Conservation (phyloP, 2,888 invertebrate genomes). For the Netelia virgata region DNA sequence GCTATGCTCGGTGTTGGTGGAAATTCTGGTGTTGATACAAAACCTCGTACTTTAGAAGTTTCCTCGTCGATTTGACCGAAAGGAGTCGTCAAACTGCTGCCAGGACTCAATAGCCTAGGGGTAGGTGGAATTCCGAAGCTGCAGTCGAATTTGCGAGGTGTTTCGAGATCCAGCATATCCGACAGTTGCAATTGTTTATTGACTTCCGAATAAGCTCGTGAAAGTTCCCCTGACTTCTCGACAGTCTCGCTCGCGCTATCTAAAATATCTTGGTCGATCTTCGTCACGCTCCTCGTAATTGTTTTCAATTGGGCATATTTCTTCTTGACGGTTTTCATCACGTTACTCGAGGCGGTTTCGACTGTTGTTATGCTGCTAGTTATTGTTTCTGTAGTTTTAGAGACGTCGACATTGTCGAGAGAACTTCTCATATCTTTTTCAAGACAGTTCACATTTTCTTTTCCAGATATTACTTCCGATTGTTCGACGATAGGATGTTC, state of each 20-base stretch:
- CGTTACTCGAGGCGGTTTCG: background rate
- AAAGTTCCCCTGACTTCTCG: slow-evolving; percentile 70
- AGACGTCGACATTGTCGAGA: background rate
- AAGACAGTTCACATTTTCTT: background rate
- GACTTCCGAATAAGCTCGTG: slow-evolving; percentile 59
- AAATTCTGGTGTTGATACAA: slow-evolving; percentile 81
- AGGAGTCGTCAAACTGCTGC: slow-evolving; percentile 74
- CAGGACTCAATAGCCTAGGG: slow-evolving; percentile 79
- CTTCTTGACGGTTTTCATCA: slow-evolving; percentile 74
- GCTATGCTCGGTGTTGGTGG: slow-evolving; percentile 81
- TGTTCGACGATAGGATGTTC: background rate
- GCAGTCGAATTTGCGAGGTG: slow-evolving; percentile 79
- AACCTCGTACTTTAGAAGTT: slow-evolving; percentile 76
- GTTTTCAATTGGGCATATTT: slow-evolving; percentile 80
- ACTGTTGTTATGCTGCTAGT: slow-evolving; percentile 19
- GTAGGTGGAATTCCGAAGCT: slow-evolving; percentile 79
- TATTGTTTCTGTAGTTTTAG: slow-evolving; percentile 3
- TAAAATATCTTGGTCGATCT: slow-evolving; percentile 36
- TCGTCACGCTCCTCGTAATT: slow-evolving; percentile 76
- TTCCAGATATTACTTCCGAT: background rate
- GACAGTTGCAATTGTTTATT: slow-evolving; percentile 59
- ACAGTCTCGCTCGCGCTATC: slow-evolving; percentile 52
- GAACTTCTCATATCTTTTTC: background rate
- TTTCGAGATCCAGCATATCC: slow-evolving; percentile 77
- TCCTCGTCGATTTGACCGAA: slow-evolving; percentile 75